Evolutionary conservation across 1,140 invertebrate species (phyloP), one percentile per base, ranked within the genome.

Genomic region (Leptopilina boulardi): DNA sequence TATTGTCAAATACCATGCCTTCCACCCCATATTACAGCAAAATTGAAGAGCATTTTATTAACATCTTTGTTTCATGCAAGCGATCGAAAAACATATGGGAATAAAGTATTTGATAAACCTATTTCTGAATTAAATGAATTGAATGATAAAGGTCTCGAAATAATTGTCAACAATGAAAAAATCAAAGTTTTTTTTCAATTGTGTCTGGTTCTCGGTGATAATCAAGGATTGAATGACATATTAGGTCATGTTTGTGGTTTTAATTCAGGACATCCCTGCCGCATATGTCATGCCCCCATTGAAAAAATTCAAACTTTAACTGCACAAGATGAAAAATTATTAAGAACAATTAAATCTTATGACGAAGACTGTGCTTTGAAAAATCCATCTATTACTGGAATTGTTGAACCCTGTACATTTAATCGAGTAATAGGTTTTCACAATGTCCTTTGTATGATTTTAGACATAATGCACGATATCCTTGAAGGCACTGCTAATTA

Each of bases 161-260:
- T 79, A 30, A 19, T 73, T n/a, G 15, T 66, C 26, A 30, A 71
- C 11, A 71, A 74, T 38, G 15, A 73, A 11, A 56, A 42, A 34
- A 3, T 41, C 26, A 66, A 21, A 59, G 23, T 80, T 6, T 47
- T 38, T 66, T 80, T 80, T 71, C 71, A 80, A 75, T 59, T 77
- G 26, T 18, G 13, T 56, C 21, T 76, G 1, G 10, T 77, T n/a
- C 21, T 66, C 15, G 75, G 71, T 10, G 75, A 73, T 30, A 77
- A 77, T 66, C 30, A 73, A 56, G 75, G 75, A 0, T n/a, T 77
- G 10, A 77, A 77, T 72, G 59, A 77, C 72, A 74, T 77, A 5
- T 21, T 80, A 18, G 75, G 78, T 38, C 77, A 77, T 72, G 15
- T n/a, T 4, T 34, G 71, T 13, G 41, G 18, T 72, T 73, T 79